Evolutionary conservation across 2,113 vertebrate species (phyloP).

Genomic region (Glaucomys volans): DNA sequence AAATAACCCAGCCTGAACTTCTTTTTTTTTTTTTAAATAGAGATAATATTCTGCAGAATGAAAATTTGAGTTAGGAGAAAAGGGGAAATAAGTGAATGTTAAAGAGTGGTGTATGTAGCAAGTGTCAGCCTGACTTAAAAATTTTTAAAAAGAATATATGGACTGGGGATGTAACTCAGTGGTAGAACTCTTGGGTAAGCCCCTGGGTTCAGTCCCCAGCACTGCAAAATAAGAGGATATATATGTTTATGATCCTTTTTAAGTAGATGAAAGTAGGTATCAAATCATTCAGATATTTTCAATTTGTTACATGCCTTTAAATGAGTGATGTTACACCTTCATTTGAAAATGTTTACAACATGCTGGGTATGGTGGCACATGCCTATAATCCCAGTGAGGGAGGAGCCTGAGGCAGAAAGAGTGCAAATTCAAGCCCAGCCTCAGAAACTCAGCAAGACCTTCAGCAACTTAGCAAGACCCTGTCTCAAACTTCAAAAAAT

Average conservation of each 20-base stretch:
- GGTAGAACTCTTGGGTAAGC: neutral
- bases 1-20: too few species aligned
- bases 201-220: neutral
- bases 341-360: neutral
- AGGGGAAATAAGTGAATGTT: neutral
- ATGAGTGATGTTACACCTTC: neutral
- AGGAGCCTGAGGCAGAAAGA: too few species aligned
- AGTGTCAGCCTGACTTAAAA: neutral
- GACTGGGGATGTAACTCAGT: neutral
- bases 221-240: neutral
- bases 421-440: too few species aligned
- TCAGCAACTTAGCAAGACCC: too few species aligned
- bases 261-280: neutral
- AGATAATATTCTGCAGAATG: neutral
- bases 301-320: constrained; percentile 7
- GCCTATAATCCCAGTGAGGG: too few species aligned
- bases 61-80: neutral
- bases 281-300: neutral
- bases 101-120: neutral
- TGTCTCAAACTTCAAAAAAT: neutral
- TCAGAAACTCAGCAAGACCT: too few species aligned
- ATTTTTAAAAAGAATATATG: neutral
- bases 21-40: neutral
- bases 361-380: neutral
- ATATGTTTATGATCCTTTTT: constrained; percentile 4